Evolutionary conservation across 2,888 invertebrate species (phyloP), one percentile per base, ranked within the genome.

Genomic region (Sarcophaga subvicina): DNA sequence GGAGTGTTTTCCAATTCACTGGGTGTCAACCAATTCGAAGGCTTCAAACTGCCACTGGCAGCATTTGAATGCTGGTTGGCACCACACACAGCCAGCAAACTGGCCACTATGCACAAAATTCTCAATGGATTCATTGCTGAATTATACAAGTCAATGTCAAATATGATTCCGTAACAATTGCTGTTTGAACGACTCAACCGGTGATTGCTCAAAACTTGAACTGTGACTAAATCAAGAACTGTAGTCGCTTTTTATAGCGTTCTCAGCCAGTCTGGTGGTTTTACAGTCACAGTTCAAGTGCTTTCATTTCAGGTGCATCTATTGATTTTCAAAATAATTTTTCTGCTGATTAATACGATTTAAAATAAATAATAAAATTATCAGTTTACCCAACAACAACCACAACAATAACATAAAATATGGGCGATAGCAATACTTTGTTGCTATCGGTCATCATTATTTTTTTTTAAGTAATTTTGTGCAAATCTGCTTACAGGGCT

Each of bases 1-100:
- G 91, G 91, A 83, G 89, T 76, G 54, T 89, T 80, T 69, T 92
- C 89, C 25, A 92, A 89, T 12, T 92, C 90, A 60, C 76, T 89
- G 3, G 80, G 62, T 45, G 76, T 90, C 2, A 91, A 89, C 91
- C 92, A 91, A 79, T 90, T 87, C 72, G 90, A 91, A 76, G 92
- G 91, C 79, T 90, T 88, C 64, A 89, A 87, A 86, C 27, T 85
- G 6, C 66, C 49, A 78, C 76, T 86, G 27, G 27, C 79, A 22
- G 45, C 10, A 37, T 79, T 71, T 0, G 63, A 69, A 22, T 8
- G 62, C 27, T 17, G 84, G 25, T n/a, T 73, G 67, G 88, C 92
- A 89, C 86, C 70, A 27, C 82, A 86, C 1, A 88, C 81, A 49
- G 85, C 89, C 86, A 91, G 10, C 80, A 92, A 80, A 59, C 88